Base-by-base conservation (phyloP, 2,888 invertebrate genomes). In the Drosophila quinaria region DNA sequence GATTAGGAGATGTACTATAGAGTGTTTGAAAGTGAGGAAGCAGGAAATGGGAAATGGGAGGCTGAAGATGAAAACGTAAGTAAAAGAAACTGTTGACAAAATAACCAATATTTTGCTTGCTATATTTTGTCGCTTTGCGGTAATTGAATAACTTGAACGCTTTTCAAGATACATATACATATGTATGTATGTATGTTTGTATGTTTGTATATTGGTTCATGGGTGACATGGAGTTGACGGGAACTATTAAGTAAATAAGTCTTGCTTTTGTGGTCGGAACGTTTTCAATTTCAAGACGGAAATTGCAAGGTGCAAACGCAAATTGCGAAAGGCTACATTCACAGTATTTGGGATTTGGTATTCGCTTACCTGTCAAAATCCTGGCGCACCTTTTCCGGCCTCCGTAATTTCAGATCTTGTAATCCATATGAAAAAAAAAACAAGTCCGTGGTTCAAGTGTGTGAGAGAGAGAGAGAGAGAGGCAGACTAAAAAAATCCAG, bases 71-170 rank as follows among this genome's bases (percentile, higher is more conserved):
- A 35, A 11, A 13, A 35, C 29, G 35, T 35, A 4, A 35, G 35
- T 35, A 35, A 35, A 35, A 13, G 11, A 35, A 35, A 35, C 35
- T 35, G 35, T 35, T 13, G 35, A 35, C 35, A 35, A 35, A 13
- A 4, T 13, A 11, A 35, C 4, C 50, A 41, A 41, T 41, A 41
- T 41, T 17, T 41, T 15, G 15, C 39, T 39, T 15, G 15, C 39
- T 1, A 39, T 52, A 74, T 66, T 65, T 52, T 62, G 55, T 59
- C 66, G 60, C 42, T 76, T 61, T 63, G 61, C 66, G 68, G 64
- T 68, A 72, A 65, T 77, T 77, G 68, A 59, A 61, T 61, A 76
- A 72, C 63, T 63, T 76, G 55, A 64, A 68, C 64, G 72, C 55
- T 55, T 72, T 74, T 22, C 35, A 35, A 15, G 19, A 25, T 5